These are phyloP conservation scores for Leucosticte australis DNA, from an alignment of 2,113 vertebrate genomes.

Conservation along the genomic window DNA sequence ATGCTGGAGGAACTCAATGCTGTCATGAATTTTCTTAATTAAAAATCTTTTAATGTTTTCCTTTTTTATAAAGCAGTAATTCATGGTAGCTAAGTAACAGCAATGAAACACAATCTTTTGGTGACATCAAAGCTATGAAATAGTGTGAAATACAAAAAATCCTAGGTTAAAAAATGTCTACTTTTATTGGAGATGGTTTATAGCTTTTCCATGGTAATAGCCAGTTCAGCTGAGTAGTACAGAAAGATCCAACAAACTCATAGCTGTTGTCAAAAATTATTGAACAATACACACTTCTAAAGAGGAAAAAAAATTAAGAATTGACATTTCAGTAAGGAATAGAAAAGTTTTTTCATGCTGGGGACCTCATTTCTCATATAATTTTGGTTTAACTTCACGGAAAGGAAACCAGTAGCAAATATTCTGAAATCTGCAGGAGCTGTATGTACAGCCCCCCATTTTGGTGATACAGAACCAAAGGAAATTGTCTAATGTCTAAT, in stretches of 20 bases:
- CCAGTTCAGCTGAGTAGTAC: neutral
- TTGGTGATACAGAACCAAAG: neutral
- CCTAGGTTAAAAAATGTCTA: neutral
- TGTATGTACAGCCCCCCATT: neutral
- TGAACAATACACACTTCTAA: neutral
- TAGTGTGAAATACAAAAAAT: neutral
- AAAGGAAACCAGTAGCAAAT: neutral
- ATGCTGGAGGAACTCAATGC: neutral
- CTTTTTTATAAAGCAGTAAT: neutral
- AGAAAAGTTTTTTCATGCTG: neutral
- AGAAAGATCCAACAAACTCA: neutral
- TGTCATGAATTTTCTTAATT: constrained; percentile 47
- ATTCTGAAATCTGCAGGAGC: neutral
- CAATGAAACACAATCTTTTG: constrained; percentile 1
- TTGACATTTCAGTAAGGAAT: neutral
- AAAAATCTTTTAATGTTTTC: constrained; percentile 34
- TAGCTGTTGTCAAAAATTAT: neutral
- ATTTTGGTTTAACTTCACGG: neutral
- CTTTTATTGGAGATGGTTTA: neutral
- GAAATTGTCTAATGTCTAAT: neutral
- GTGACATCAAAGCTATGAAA: constrained; percentile 22
- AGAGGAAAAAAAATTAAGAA: neutral
- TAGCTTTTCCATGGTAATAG: neutral
- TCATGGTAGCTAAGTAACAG: constrained; percentile 7
- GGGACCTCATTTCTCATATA: neutral